Percentiles rank a stretch among this genome's conserved stretches.
Conservation (phyloP, 2,888 invertebrate species). For the Papilio protenor region DNA sequence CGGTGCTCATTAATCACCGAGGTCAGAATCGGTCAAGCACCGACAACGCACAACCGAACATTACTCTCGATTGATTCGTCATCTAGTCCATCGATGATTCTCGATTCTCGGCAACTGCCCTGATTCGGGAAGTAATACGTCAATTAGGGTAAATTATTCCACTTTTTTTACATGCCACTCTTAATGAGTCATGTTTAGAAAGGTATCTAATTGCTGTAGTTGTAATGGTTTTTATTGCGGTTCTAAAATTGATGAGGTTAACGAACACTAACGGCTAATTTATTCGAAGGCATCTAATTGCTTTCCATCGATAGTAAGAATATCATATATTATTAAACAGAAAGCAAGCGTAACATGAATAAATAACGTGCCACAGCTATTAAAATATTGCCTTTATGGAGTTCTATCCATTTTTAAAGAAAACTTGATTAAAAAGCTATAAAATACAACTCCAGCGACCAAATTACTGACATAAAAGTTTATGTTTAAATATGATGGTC, state of each 20-base stretch:
- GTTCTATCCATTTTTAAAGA: slow-evolving; percentile 16
- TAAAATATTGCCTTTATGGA: slow-evolving; percentile 16
- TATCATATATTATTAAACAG: slow-evolving; percentile 28
- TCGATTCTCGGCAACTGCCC: slow-evolving; percentile 40
- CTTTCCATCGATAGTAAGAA: slow-evolving; percentile 29
- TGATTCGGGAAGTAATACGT: slow-evolving; percentile 41
- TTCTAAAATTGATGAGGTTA: slow-evolving; percentile 27
- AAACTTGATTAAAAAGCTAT: slow-evolving; percentile 33
- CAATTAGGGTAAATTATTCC: slow-evolving; percentile 31
- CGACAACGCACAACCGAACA: slow-evolving; percentile 62
- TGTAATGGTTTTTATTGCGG: slow-evolving; percentile 22
- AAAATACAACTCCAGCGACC: background rate
- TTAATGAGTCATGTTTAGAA: slow-evolving; percentile 36
- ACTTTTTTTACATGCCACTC: slow-evolving; percentile 31
- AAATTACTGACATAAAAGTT: background rate
- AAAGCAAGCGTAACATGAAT: slow-evolving; percentile 34
- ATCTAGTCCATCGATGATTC: slow-evolving; percentile 54
- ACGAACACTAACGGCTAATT: slow-evolving; percentile 33
- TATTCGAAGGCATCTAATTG: slow-evolving; percentile 35
- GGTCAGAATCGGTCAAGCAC: slow-evolving; percentile 76
- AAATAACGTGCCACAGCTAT: slow-evolving; percentile 26
- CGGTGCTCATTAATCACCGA: slow-evolving; percentile 81
- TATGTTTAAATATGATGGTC: slow-evolving; percentile 2
- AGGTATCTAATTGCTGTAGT: slow-evolving; percentile 34
- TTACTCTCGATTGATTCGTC: slow-evolving; percentile 72